Evolutionary conservation across 1,140 invertebrate genomes (phyloP), one percentile per base, ranked within the genome.

Genomic region (Drosophila serrata): DNA sequence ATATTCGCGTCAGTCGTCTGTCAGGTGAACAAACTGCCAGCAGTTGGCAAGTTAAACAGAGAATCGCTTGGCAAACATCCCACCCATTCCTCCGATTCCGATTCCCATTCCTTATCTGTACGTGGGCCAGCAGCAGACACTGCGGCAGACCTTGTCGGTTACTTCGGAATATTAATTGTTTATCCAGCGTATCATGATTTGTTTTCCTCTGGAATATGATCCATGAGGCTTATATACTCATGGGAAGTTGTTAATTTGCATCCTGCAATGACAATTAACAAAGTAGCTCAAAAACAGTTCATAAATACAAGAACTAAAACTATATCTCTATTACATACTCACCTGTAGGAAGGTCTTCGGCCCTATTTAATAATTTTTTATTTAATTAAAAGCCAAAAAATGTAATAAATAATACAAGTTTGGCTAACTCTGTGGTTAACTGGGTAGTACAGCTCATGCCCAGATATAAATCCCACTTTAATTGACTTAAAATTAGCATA

Each of bases 91-190:
- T 51, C 48, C 48, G 33, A 24, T 55, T 40, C 22, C 73, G 19
- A 63, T 12, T 29, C 15, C 11, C 24, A 19, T 15, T 65, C 62
- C 45, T 88, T 88, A 88, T 88, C 85, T 90, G 35, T 88, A 88
- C 85, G 85, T 88, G 85, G 64, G 69, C 45, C 19, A 46, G 62
- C 58, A 67, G 48, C 33, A 72, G 79, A 55, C 70, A 80, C 81
- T 85, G 81, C 81, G 81, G 29, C 63, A 75, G 46, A 45, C 62
- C 65, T 75, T 74, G 62, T 22, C 45, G 42, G 59, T 48, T 48
- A 49, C 27, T 37, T 40, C 15, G 15, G 53, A 15, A 9, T 48
- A 48, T 40, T 22, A 17, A 22, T 55, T 75, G 59, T 72, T 72
- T 72, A 59, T 72, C 49, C 53, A 70, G 9, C 35, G 37, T 70